phyloP scores from a whole-genome alignment of 1,140 invertebrate genomes.

The Xylocopa sonorina region DNA sequence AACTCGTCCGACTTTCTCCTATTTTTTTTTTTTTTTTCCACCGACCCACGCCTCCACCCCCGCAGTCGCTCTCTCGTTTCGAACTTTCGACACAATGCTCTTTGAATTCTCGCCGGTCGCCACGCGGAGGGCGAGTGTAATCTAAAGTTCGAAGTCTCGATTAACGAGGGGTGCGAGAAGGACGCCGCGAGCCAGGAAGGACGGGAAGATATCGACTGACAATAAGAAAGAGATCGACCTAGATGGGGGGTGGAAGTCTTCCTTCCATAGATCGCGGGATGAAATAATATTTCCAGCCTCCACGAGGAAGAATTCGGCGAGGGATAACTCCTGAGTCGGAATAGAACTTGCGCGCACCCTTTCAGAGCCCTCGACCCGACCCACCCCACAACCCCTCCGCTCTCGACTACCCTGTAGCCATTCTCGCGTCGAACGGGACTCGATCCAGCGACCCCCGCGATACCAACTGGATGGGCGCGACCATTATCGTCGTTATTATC shows the following conservation, averaged over 20 bases:
- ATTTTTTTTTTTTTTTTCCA: neutral
- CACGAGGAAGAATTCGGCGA: slow-evolving; percentile 54
- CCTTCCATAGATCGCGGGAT: slow-evolving; percentile 8
- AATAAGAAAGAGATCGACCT: slow-evolving; percentile 7
- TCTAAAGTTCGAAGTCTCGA: slow-evolving; percentile 69
- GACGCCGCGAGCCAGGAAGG: too few species aligned
- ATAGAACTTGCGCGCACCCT: slow-evolving; percentile 44
- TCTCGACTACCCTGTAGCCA: slow-evolving; percentile 9
- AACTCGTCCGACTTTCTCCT: slow-evolving; percentile 18
- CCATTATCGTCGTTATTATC: slow-evolving; percentile 64
- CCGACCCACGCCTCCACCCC: too few species aligned
- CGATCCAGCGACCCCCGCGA: neutral
- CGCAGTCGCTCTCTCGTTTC: slow-evolving; percentile 36
- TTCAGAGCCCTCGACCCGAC: too few species aligned
- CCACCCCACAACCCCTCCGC: too few species aligned
- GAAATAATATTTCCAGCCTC: slow-evolving; percentile 63
- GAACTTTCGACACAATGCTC: slow-evolving; percentile 65
- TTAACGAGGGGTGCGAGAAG: slow-evolving; percentile 56
- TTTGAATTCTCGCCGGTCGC: slow-evolving; percentile 58
- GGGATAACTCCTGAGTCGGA: slow-evolving; percentile 61
- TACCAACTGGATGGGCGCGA: slow-evolving; percentile 22
- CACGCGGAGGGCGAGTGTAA: slow-evolving; percentile 58
- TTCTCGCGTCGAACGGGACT: slow-evolving; percentile 2
- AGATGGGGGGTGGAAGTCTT: neutral
- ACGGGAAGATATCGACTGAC: neutral